phyloP scores from a whole-genome alignment of 2,797 vertebrate genomes.

The Sternotherus odoratus region DNA sequence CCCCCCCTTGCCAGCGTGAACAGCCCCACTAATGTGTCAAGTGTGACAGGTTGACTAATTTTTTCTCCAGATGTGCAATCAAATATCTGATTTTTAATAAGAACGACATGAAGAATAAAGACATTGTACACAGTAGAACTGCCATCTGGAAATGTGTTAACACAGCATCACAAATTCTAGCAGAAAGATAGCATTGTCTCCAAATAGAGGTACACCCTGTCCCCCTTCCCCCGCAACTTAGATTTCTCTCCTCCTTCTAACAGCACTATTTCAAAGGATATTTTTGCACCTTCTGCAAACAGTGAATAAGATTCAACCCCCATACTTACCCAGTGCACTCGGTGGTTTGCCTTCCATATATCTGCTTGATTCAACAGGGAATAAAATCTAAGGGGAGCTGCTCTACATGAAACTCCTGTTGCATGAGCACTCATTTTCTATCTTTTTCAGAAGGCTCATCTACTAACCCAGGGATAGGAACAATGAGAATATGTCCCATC shows the following conservation, averaged over 20 bases:
- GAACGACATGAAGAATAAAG: not conserved
- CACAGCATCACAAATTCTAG: rapidly evolving
- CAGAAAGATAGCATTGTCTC: not conserved
- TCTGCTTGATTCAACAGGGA: not conserved
- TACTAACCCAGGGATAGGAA: not conserved
- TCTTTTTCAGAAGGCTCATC: not conserved
- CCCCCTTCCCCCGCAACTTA: not conserved
- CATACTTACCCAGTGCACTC: not conserved
- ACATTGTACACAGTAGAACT: not conserved
- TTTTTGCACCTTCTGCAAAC: constrained; percentile 9
- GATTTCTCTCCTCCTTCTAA: constrained; percentile 10
- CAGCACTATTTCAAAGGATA: not conserved
- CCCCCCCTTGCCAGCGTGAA: rapidly evolving
- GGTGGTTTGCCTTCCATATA: constrained; percentile 8
- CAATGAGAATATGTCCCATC: not conserved
- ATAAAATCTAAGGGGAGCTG: not conserved
- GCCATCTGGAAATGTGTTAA: not conserved
- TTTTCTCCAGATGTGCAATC: not conserved
- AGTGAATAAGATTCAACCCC: constrained; percentile 31
- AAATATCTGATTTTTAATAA: rapidly evolving
- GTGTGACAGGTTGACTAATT: rapidly evolving
- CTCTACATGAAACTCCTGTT: not conserved
- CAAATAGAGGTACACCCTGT: rapidly evolving
- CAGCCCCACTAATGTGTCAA: not conserved
- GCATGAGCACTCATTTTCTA: not conserved